Evolutionary conservation across 2,888 invertebrate species (phyloP).

Genomic region (Chironomus riparius): DNA sequence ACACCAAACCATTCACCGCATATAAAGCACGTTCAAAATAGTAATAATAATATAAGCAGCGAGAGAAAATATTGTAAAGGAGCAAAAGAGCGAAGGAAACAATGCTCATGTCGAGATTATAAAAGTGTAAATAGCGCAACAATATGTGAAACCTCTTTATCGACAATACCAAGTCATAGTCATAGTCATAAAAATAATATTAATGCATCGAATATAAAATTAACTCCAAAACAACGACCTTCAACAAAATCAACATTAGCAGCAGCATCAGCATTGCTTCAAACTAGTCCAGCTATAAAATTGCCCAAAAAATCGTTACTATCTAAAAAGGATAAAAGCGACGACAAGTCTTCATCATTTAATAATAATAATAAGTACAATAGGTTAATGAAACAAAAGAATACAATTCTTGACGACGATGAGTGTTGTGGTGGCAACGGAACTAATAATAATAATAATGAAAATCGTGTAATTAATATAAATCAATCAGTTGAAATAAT

Average conservation of each 20-base stretch:
- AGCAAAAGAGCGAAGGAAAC: conserved; percentile 5
- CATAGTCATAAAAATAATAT: too few relatives aligned
- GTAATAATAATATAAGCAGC: not conserved
- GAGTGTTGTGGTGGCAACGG: not conserved
- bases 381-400: conserved; percentile 20
- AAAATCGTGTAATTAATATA: conserved; percentile 25
- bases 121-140: conserved; percentile 1
- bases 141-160: conserved; percentile 20
- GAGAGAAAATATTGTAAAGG: not conserved
- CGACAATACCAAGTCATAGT: not conserved
- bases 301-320: not conserved
- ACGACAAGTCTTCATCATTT: not conserved
- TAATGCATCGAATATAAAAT: not conserved
- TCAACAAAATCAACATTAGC: not conserved
- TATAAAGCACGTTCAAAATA: not conserved
- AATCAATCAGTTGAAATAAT: conserved; percentile 20
- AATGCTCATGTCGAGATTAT: conserved; percentile 23
- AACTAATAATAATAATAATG: conserved; percentile 7
- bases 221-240: not conserved
- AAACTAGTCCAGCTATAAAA: not conserved
- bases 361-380: not conserved
- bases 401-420: conserved; percentile 13
- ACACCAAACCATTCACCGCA: not conserved
- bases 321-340: conserved; percentile 8
- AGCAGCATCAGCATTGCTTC: not conserved